phyloP scores from a whole-genome alignment of 1,140 invertebrate genomes.

The Liolophura sinensis region DNA sequence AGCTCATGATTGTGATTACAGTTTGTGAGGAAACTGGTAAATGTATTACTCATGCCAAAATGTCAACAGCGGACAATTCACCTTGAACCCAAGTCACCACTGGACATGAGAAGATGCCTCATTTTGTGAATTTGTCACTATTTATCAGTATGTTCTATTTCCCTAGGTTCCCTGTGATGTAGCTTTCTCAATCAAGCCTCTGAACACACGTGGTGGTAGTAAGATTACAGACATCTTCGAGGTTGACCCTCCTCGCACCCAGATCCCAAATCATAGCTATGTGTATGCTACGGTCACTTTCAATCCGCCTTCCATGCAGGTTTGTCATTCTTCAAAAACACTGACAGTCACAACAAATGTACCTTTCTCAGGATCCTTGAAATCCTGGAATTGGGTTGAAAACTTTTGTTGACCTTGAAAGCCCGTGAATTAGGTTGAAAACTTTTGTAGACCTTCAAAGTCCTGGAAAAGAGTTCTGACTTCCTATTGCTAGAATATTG shows the following conservation, averaged over 20 bases:
- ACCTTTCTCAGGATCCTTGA: not conserved
- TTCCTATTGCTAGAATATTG: too few relatives aligned
- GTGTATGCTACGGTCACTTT: conserved; percentile 57
- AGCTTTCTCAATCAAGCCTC: conserved; percentile 45
- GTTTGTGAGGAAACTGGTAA: too few relatives aligned
- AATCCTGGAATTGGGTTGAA: not conserved
- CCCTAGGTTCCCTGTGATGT: conserved; percentile 55
- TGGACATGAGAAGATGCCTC: not conserved
- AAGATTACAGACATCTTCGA: conserved; percentile 52
- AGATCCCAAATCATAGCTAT: conserved; percentile 54
- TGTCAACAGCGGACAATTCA: too few relatives aligned
- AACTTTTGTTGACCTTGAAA: not conserved
- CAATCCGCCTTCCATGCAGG: conserved; percentile 57
- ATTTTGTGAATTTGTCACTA: not conserved
- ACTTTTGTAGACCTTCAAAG: not conserved
- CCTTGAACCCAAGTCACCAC: not conserved
- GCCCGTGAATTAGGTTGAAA: not conserved
- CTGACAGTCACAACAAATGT: not conserved
- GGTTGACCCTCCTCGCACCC: conserved; percentile 50
- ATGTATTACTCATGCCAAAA: too few relatives aligned
- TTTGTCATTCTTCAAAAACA: conserved; percentile 13
- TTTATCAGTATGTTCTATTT: not conserved
- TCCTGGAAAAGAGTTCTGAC: too few relatives aligned
- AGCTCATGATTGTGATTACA: too few relatives aligned
- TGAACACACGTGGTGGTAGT: conserved; percentile 24